Conservation (phyloP, 2,113 vertebrate species). For the Cyanistes caeruleus region DNA sequence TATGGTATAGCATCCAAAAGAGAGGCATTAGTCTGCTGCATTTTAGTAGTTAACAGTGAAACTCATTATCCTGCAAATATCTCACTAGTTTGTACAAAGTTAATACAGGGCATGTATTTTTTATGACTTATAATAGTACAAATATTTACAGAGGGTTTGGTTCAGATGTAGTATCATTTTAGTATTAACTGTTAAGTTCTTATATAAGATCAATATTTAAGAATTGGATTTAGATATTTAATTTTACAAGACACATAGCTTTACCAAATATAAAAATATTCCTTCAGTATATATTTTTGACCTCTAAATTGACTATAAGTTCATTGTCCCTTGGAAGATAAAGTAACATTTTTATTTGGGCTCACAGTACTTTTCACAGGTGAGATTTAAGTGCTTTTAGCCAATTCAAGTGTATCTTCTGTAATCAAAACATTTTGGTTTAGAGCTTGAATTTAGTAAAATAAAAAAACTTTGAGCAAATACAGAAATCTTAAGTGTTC, state of each 20-base stretch:
- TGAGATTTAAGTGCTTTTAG: neutral
- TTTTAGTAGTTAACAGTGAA: neutral
- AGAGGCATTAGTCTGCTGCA: neutral
- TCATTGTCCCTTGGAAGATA: neutral
- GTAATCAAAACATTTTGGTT: neutral
- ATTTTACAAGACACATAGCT: neutral
- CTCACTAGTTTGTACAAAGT: slow-evolving; percentile 19
- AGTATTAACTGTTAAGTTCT: slow-evolving; percentile 11
- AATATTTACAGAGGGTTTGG: slow-evolving; percentile 7
- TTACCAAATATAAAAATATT: neutral
- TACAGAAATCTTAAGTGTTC: neutral
- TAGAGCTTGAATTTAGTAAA: neutral
- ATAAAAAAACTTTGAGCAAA: neutral
- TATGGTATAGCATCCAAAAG: neutral
- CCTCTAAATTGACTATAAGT: neutral
- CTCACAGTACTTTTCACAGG: neutral
- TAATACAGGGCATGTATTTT: slow-evolving; percentile 39
- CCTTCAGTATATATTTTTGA: neutral
- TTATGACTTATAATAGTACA: slow-evolving; percentile 2
- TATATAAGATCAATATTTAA: slow-evolving; percentile 39
- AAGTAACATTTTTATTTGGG: neutral
- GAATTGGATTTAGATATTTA: slow-evolving; percentile 25
- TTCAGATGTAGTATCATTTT: neutral
- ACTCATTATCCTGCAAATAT: slow-evolving; percentile 1
- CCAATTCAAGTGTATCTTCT: neutral